phyloP scores from a whole-genome alignment of 1,140 invertebrate genomes.

The Calosoma granatense region DNA sequence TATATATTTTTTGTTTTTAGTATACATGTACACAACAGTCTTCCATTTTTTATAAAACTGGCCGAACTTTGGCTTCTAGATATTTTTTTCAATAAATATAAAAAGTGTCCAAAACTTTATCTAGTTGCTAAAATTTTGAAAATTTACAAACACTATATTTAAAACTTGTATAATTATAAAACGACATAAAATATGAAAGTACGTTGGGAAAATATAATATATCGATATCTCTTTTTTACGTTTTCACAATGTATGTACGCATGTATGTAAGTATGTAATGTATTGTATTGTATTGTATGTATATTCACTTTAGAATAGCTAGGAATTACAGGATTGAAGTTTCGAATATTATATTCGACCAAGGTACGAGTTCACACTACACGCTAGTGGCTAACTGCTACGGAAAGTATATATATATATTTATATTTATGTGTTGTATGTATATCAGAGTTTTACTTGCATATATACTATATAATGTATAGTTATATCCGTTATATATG shows the following conservation, averaged over 20 bases:
- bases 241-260: background rate
- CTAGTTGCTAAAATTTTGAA: constrained; percentile 28
- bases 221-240: background rate
- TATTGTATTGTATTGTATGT: too few relatives aligned
- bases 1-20: constrained; percentile 15
- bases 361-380: background rate
- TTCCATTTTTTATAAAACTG: constrained; percentile 29
- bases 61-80: constrained; percentile 35
- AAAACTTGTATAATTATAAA: constrained; percentile 7
- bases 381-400: background rate
- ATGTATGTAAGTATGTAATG: too few relatives aligned
- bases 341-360: constrained; percentile 4
- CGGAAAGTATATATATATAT: background rate
- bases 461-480: too few relatives aligned
- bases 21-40: constrained; percentile 36
- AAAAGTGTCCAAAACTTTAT: constrained; percentile 29
- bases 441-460: too few relatives aligned
- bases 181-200: background rate
- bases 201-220: constrained; percentile 6
- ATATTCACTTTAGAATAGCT: background rate
- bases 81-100: constrained; percentile 16
- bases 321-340: background rate
- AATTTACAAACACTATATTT: constrained; percentile 10
- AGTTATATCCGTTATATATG: too few relatives aligned
- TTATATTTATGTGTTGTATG: too few relatives aligned